Evolutionary conservation across 2,113 vertebrate genomes (phyloP).

Genomic region (Cepphus grylle): DNA sequence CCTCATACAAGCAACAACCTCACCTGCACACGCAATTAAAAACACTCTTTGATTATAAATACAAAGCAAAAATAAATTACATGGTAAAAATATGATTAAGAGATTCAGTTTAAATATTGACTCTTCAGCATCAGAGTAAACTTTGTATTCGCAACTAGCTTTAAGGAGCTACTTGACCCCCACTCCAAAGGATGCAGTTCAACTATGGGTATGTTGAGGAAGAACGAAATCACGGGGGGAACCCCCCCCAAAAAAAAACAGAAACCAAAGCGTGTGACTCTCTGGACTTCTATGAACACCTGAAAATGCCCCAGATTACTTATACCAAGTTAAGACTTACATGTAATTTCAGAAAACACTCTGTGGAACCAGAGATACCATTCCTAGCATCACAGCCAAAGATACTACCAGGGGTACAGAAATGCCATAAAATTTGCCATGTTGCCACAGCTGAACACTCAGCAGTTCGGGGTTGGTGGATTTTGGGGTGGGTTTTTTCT

Average conservation of each 20-base stretch:
- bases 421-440: not conserved
- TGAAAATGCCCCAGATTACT: not conserved
- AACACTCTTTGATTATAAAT: not conserved
- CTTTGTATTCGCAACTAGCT: not conserved
- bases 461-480: not conserved
- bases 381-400: not conserved
- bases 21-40: not conserved
- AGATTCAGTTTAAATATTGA: not conserved
- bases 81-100: not conserved
- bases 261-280: not conserved
- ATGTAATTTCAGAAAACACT: not conserved
- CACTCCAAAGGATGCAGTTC: not conserved
- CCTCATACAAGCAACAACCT: not conserved
- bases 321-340: not conserved
- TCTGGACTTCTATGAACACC: not conserved
- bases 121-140: not conserved
- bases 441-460: not conserved
- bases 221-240: not conserved
- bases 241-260: not conserved
- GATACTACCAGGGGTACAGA: not conserved
- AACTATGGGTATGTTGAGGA: not conserved
- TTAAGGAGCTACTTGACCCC: not conserved
- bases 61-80: not conserved
- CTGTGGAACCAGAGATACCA: not conserved
- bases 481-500: not conserved